phyloP scores from a whole-genome alignment of 2,888 invertebrate species.

The Drosophila pullipes region DNA sequence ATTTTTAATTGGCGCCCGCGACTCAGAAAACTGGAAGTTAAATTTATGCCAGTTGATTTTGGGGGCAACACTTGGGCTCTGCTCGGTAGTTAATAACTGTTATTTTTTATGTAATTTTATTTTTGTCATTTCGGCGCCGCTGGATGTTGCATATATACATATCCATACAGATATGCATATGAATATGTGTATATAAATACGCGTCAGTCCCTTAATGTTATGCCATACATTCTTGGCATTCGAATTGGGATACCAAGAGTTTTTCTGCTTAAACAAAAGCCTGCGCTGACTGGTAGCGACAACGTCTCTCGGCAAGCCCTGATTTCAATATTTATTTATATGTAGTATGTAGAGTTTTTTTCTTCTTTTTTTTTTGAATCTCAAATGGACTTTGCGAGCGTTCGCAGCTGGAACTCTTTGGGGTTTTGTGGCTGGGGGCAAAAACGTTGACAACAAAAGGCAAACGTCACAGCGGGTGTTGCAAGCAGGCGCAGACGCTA shows the following conservation, averaged over 20 bases:
- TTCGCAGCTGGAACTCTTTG: conserved; percentile 45
- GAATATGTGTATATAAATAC: conserved; percentile 37
- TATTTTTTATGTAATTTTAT: conserved; percentile 80
- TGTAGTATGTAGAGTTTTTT: conserved; percentile 25
- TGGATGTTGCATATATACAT: conserved; percentile 46
- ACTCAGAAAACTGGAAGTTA: conserved; percentile 21
- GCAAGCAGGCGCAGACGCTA: conserved; percentile 64
- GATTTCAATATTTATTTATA: conserved; percentile 77
- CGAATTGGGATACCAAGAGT: conserved; percentile 24
- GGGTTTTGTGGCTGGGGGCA: conserved; percentile 33
- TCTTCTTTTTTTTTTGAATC: conserved; percentile 22
- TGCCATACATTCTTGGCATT: conserved; percentile 53
- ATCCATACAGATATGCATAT: conserved; percentile 19
- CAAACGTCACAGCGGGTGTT: conserved; percentile 78
- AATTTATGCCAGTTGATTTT: conserved; percentile 61
- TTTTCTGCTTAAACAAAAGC: conserved; percentile 65
- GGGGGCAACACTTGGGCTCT: conserved; percentile 29
- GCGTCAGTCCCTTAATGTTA: conserved; percentile 49
- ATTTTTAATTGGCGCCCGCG: conserved; percentile 77
- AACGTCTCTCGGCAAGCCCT: conserved; percentile 75
- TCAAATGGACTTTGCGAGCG: not conserved
- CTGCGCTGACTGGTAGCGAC: conserved; percentile 79
- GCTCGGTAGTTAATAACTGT: conserved; percentile 77
- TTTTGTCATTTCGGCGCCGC: conserved; percentile 80
- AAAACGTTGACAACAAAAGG: conserved; percentile 79